Conservation (phyloP, 2,888 invertebrate species). For the Deroplatys truncata region DNA sequence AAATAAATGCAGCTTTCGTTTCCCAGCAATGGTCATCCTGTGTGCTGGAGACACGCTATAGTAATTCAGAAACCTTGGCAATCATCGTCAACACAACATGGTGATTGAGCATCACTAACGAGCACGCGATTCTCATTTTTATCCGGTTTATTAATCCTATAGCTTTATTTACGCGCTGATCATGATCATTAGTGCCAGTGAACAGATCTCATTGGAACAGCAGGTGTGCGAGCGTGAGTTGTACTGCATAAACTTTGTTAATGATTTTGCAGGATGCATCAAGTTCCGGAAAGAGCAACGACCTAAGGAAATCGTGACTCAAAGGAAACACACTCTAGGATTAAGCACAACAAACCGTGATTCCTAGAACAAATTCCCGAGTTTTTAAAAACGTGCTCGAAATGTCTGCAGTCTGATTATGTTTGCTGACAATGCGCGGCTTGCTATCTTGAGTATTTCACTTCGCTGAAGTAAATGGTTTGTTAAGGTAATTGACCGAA, state of each 20-base stretch:
- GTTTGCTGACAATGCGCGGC: neutral
- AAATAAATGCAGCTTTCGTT: too few species aligned
- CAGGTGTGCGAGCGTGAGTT: neutral
- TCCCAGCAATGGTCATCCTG: too few species aligned
- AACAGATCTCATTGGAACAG: neutral
- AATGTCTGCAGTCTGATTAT: neutral
- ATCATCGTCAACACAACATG: too few species aligned
- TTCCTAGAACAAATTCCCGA: neutral
- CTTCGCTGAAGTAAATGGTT: neutral
- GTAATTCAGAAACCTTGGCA: too few species aligned
- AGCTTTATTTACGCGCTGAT: neutral
- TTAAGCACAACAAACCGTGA: neutral
- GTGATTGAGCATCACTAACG: neutral
- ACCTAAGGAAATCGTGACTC: neutral
- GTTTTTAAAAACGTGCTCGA: neutral
- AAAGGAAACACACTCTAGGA: neutral
- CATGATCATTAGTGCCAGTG: neutral
- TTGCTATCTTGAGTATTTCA: too few species aligned
- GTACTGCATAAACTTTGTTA: neutral
- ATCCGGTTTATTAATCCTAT: neutral
- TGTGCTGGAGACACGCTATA: too few species aligned
- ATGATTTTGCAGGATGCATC: neutral
- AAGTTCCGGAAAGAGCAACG: neutral
- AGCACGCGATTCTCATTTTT: neutral
- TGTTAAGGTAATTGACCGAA: neutral